phyloP scores from a whole-genome alignment of 2,797 vertebrate species.

The Pipistrellus kuhlii region DNA sequence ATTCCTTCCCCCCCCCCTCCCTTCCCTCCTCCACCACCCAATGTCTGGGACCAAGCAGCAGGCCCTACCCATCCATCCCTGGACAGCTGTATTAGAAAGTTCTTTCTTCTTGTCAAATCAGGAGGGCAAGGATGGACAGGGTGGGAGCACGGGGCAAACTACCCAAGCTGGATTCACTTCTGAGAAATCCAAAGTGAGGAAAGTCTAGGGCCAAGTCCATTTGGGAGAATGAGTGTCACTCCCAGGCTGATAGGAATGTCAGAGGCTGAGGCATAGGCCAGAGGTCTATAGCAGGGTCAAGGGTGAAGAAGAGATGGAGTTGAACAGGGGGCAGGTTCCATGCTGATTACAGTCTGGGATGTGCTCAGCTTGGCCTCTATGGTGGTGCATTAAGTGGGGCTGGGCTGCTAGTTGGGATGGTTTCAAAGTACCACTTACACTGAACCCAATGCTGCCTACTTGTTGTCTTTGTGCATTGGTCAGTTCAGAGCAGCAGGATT shows the following conservation, averaged over 20 bases:
- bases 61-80: background rate
- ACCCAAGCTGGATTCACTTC: background rate
- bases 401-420: background rate
- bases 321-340: background rate
- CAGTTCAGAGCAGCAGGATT: background rate
- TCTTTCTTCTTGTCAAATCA: constrained; percentile 46
- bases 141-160: background rate
- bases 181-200: background rate
- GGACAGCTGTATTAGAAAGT: constrained; percentile 24
- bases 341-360: background rate
- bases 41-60: background rate
- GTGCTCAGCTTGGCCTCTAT: background rate
- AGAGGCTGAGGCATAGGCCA: background rate
- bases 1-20: background rate
- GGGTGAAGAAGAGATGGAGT: background rate
- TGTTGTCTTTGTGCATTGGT: background rate
- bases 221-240: background rate
- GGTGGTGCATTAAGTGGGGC: background rate
- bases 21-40: background rate
- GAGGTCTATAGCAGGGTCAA: background rate
- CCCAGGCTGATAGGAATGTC: background rate
- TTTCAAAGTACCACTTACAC: background rate
- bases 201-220: background rate
- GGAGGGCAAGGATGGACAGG: background rate
- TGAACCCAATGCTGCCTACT: background rate